A percentile compares a stretch with the other conserved stretches of the same genome.
phyloP scores from a whole-genome alignment of 2,888 invertebrate species.

The Encarsia formosa region DNA sequence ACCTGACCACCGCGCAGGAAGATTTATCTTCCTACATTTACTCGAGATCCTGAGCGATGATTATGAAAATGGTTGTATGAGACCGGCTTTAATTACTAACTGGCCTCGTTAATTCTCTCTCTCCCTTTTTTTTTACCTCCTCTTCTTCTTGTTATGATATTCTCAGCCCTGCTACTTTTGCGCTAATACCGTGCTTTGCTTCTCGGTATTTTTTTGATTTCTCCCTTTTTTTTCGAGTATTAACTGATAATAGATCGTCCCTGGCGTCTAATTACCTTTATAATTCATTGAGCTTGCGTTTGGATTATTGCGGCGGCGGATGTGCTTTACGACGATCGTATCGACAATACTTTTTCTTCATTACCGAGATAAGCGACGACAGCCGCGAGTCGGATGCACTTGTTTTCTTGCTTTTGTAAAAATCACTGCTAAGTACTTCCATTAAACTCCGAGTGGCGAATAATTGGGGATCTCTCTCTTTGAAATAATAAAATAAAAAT shows the following conservation, averaged over 20 bases:
- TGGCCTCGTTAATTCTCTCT: conserved; percentile 27
- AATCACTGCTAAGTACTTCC: conserved; percentile 17
- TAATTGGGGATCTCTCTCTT: conserved; percentile 16
- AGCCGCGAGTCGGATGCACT: neutral
- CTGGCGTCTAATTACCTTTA: conserved; percentile 25
- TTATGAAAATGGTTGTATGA: conserved; percentile 27
- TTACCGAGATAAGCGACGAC: conserved; percentile 26
- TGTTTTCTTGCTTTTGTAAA: conserved; percentile 8
- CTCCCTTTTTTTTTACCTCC: neutral
- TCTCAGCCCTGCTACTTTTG: too few relatives aligned
- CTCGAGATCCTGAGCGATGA: conserved; percentile 28
- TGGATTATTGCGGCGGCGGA: conserved; percentile 21
- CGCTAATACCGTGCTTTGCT: too few relatives aligned
- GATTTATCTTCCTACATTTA: conserved; percentile 29
- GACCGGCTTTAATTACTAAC: conserved; percentile 29
- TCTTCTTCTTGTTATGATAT: neutral
- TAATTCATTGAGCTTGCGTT: conserved; percentile 22
- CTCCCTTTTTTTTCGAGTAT: conserved; percentile 3
- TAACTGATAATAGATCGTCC: conserved; percentile 27
- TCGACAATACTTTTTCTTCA: conserved; percentile 29
- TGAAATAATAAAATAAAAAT: conserved; percentile 21
- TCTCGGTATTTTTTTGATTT: too few relatives aligned
- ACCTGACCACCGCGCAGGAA: conserved; percentile 15
- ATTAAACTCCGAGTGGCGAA: conserved; percentile 16
- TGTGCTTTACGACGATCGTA: conserved; percentile 12